Base-by-base conservation (phyloP, 2,888 invertebrate species). In the Patella pellucida region DNA sequence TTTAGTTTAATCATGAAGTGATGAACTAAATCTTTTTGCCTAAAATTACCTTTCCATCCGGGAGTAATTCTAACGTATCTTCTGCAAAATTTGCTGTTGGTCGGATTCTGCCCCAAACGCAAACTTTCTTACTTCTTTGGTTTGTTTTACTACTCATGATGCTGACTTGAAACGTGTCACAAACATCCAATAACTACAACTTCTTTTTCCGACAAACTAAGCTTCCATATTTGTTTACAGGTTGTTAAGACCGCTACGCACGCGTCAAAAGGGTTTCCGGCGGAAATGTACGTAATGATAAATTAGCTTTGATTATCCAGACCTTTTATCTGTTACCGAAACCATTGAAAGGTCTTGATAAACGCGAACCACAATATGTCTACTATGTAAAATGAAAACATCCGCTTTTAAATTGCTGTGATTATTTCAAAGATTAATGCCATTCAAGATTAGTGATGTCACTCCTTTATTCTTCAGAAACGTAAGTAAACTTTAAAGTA, bases 11-110 rank as follows among this genome's bases (percentile, higher is more conserved):
- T 27, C 1, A 27, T n/a, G n/a, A n/a, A n/a, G n/a, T n/a, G n/a
- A n/a, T n/a, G n/a, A n/a, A n/a, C n/a, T n/a, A n/a, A n/a, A n/a
- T n/a, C 27, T 5, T 3, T 41, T 41, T 41, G 41, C 7, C 41
- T 41, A 41, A 41, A 41, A 41, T 41, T 83, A 90, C 91, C 85
- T 85, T 89, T 70, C 84, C 85, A 84, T 90, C 91, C 11, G 82
- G 81, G 68, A 88, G 78, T n/a, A 91, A 79, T 73, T 89, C 87
- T 27, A 91, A 81, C 79, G 87, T 87, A 52, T 89, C 89, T 73
- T 87, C 83, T 12, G 90, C 89, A 84, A 91, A 91, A 68, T 85
- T 83, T 56, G 89, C 69, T 31, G 90, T 90, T 41, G 91, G 91
- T 81, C 89, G 82, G 52, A 88, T 86, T 69, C 91, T 84, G 19